Evolutionary conservation across 2,888 invertebrate genomes (phyloP), one percentile per base, ranked within the genome.

Genomic region (Xylota segnis): DNA sequence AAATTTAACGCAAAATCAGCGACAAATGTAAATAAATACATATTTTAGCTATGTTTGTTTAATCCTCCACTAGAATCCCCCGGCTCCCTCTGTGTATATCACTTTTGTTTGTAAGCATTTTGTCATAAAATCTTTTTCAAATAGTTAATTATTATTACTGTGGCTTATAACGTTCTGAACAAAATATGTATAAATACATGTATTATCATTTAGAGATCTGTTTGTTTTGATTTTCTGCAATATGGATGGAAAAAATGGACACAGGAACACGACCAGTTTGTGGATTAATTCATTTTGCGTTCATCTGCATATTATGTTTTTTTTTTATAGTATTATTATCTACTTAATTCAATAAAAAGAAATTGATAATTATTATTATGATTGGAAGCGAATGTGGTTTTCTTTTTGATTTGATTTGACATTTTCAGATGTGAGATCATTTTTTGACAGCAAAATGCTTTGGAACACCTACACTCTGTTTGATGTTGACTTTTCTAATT

Each of bases 321-420:
- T 78, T n/a, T 2, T 23, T 1, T 23, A 72, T 83, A 68, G 18
- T 74, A 78, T 74, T 72, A 72, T 66, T 74, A 71, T 70, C 56
- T 43, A 74, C 61, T 72, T 76, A 79, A 68, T 72, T 77, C 54
- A 83, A 83, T 79, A 74, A 83, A 83, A 78, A 78, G 58, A 65
- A 77, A 71, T 61, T 63, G 63, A 74, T 68, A 78, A 68, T 77
- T 77, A 77, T 66, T 58, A 47, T 43, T 70, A 83, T 70, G 56
- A 74, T 78, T 78, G 78, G 74, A 74, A 74, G n/a, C 37, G 59
- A 14, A 16, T 29, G 56, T 34, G 54, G 50, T 45, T 77, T 68
- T 63, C 56, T 52, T 58, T 34, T 4, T 50, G n/a, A 4, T 0
- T 14, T n/a, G n/a, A n/a, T n/a, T 6, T 63, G 63, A 12, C 45